Evolutionary conservation across 64 coral and sea anemone species (phyloP), one percentile per base, ranked within the genome.

Genomic region (Anthopleura sola): DNA sequence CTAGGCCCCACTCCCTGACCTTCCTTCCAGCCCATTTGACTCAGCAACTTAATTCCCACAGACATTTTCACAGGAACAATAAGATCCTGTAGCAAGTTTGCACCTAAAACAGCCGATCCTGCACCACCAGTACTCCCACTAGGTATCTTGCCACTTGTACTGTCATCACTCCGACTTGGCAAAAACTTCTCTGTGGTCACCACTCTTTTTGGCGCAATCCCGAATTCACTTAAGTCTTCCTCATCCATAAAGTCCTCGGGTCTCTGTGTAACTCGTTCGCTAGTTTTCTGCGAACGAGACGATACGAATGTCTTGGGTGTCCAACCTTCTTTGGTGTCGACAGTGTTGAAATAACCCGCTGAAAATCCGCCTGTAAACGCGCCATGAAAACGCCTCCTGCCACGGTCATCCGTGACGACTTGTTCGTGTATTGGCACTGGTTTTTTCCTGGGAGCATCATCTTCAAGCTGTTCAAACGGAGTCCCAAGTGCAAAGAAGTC

Each of bases 171-270:
- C 20, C 37, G 50, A 24, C 49, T 28, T 1, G 83, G 55, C 60
- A 92, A 68, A 88, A 99, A 99, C 60, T 92, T 55, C 56, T 92
- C 71, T 37, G 87, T 99, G 17, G 97, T 94, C 0, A 85, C 77
- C 36, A 99, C 91, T 36, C 87, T 87, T 87, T 94, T 94, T 2
- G 97, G 97, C 0, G 97, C 97, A 54, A 99, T 99, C 44, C 97
- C 97, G 77, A 99, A 99, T 36, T 99, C 97, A 46, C 93, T 85
- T 29, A 99, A 82, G 36, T 99, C 97, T 75, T 99, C 97, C 29
- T 99, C 97, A 33, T 99, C 97, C 97, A 99, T 99, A 69, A 99
- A 99, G 71, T 99, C 97, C 83, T 99, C 97, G 8, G 97, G 97
- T 80, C 57, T 99, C 46, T 99, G 97, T 2, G 20, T 60, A 15